phyloP scores from a whole-genome alignment of 1,140 invertebrate species.

The Pseudoatta argentina region DNA sequence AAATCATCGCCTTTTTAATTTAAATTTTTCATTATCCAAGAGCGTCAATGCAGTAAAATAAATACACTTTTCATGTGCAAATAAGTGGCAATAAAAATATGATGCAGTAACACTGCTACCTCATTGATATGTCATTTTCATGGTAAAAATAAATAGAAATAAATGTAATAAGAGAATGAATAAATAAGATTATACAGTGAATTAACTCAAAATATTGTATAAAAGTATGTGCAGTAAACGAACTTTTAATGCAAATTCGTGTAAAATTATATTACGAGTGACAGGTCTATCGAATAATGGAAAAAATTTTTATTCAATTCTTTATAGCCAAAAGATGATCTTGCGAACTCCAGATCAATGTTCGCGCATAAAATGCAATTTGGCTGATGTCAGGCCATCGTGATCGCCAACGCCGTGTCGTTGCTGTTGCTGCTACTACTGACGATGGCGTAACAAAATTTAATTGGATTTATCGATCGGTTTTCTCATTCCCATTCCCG shows the following conservation, averaged over 20 bases:
- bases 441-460: slow-evolving; percentile 79
- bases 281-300: neutral
- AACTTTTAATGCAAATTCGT: neutral
- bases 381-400: slow-evolving; percentile 71
- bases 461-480: slow-evolving; percentile 86
- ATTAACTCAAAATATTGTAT: neutral
- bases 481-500: slow-evolving; percentile 81
- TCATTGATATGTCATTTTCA: neutral
- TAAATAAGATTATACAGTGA: neutral
- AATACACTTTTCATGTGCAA: neutral
- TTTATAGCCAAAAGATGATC: slow-evolving; percentile 44
- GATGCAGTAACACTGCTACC: neutral
- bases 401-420: slow-evolving; percentile 40
- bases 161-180: neutral
- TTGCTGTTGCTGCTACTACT: slow-evolving; percentile 63
- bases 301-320: slow-evolving; percentile 5
- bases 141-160: neutral
- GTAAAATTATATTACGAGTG: neutral
- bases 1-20: slow-evolving; percentile 18
- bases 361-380: slow-evolving; percentile 79
- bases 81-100: slow-evolving; percentile 22
- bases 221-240: neutral
- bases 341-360: slow-evolving; percentile 52
- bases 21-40: slow-evolving; percentile 7
- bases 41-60: neutral